phyloP scores from a whole-genome alignment of 2,113 vertebrate genomes.

The Chaenocephalus aceratus region DNA sequence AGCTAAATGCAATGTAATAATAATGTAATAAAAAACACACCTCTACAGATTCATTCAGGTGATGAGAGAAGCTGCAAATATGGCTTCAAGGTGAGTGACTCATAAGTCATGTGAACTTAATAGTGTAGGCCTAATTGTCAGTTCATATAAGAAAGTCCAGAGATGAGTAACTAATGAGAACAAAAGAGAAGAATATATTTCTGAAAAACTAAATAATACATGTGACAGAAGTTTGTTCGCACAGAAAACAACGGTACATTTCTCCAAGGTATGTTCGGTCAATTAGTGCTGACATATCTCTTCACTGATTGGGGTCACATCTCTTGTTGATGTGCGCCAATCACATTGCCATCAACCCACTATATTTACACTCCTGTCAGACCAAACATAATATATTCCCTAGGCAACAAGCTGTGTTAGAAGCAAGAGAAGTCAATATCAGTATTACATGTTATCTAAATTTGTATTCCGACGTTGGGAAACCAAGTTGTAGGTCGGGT shows the following conservation, averaged over 20 bases:
- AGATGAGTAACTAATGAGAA: background rate
- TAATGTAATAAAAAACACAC: background rate
- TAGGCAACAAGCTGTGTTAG: background rate
- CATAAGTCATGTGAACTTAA: background rate
- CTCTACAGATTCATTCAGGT: conserved; percentile 7
- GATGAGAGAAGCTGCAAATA: background rate
- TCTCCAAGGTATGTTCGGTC: background rate
- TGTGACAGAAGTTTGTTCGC: background rate
- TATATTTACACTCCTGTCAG: background rate
- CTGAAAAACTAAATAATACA: background rate
- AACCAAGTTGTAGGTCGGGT: too few species aligned
- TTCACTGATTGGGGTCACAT: background rate
- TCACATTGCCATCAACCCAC: background rate
- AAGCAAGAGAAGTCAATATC: too few species aligned
- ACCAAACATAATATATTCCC: background rate
- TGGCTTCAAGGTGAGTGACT: background rate
- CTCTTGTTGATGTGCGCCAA: background rate
- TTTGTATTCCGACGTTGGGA: too few species aligned
- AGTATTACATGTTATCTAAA: too few species aligned
- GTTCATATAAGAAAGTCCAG: background rate
- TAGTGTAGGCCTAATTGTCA: background rate
- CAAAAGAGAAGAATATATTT: background rate
- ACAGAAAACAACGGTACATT: background rate
- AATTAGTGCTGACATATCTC: background rate
- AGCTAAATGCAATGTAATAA: too few species aligned